Conservation (phyloP, 2,888 invertebrate species). For the Acrobasis suavella region DNA sequence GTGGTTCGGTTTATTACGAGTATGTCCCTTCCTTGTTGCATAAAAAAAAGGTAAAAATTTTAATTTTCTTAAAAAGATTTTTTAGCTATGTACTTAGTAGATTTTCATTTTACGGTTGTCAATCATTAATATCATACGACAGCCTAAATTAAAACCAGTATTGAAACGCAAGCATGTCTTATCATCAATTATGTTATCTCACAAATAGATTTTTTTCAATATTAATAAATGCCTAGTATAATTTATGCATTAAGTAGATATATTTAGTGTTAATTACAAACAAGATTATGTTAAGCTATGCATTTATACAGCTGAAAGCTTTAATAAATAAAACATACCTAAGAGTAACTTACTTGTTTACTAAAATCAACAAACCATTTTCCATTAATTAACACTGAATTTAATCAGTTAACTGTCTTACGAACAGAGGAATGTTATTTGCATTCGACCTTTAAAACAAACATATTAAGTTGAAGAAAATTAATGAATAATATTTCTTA, state of each 20-base stretch:
- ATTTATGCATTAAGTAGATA: background rate
- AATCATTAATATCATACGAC: no score
- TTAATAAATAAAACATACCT: no score
- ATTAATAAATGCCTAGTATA: background rate
- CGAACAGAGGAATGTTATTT: background rate
- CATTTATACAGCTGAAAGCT: background rate
- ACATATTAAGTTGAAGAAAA: background rate
- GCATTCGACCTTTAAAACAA: background rate
- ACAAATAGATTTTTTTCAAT: background rate
- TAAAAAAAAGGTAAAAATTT: no score
- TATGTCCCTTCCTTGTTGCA: no score
- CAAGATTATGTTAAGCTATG: background rate
- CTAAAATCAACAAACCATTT: background rate
- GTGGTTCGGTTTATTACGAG: no score
- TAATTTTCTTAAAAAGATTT: no score
- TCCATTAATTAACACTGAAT: background rate
- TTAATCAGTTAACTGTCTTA: background rate
- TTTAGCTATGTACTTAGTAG: no score
- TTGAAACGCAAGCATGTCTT: no score
- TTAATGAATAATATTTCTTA: background rate
- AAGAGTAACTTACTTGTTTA: background rate
- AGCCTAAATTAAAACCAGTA: no score
- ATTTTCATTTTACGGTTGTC: no score
- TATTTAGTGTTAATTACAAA: background rate
- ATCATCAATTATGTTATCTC: background rate